Conservation (phyloP, 2,888 invertebrate species). For the Shargacucullia verbasci region DNA sequence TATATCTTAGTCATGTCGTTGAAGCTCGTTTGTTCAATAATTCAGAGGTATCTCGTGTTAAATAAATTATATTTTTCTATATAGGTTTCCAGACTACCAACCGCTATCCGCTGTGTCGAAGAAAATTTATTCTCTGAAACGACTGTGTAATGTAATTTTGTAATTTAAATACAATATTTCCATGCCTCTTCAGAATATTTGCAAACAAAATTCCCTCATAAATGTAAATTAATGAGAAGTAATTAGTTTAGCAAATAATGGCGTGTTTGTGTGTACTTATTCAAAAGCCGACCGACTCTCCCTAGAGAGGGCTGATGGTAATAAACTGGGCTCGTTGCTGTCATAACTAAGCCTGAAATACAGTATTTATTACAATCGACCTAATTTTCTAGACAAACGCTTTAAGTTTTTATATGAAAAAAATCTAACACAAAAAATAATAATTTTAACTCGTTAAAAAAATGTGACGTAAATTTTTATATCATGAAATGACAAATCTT, state of each 20-base stretch:
- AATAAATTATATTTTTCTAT: slow-evolving; percentile 10
- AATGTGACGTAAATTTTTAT: too few relatives aligned
- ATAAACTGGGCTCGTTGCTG: slow-evolving; percentile 69
- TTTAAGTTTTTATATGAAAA: too few relatives aligned
- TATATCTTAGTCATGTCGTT: slow-evolving; percentile 19
- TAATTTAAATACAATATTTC: too few relatives aligned
- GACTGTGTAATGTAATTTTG: too few relatives aligned
- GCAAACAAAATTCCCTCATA: slow-evolving; percentile 17
- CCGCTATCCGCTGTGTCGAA: too few relatives aligned
- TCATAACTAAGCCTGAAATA: slow-evolving; percentile 61
- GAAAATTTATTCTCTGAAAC: too few relatives aligned
- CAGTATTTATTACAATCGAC: slow-evolving; percentile 55
- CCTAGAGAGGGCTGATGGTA: slow-evolving; percentile 61
- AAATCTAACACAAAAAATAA: too few relatives aligned
- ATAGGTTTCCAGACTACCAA: not conserved
- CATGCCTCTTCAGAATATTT: slow-evolving; percentile 3
- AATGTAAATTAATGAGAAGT: slow-evolving; percentile 62
- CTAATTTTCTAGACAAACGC: too few relatives aligned
- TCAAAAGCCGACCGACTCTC: slow-evolving; percentile 59
- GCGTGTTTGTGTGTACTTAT: slow-evolving; percentile 71
- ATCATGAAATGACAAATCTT: too few relatives aligned
- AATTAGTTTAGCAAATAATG: slow-evolving; percentile 68
- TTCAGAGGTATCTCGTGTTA: slow-evolving; percentile 10
- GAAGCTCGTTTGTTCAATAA: slow-evolving; percentile 23
- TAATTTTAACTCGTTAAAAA: too few relatives aligned